Evolutionary conservation across 2,113 vertebrate genomes (phyloP).

Genomic region (Axis porcinus): DNA sequence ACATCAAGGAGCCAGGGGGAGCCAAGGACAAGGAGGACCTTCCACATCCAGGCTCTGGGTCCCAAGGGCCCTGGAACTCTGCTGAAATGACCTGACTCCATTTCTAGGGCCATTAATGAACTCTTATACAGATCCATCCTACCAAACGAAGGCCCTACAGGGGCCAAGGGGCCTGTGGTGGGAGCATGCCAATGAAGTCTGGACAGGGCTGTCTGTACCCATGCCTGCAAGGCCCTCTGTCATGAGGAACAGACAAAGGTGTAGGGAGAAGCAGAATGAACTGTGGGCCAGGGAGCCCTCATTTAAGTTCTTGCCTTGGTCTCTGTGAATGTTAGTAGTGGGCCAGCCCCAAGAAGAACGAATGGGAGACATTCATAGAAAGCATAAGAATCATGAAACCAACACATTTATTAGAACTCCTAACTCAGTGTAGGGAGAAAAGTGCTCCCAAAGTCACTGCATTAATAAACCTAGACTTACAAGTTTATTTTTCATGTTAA

Average conservation of each 20-base stretch:
- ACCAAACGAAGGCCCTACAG: neutral
- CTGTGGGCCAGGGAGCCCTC: neutral
- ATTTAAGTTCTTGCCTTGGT: neutral
- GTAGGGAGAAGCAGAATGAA: neutral
- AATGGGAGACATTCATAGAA: neutral
- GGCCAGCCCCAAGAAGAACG: neutral
- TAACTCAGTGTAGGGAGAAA: neutral
- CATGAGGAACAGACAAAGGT: neutral
- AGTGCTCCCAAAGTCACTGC: neutral
- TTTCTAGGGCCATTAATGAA: neutral
- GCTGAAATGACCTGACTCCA: neutral
- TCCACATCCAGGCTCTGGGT: neutral
- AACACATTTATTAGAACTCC: neutral
- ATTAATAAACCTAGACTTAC: neutral
- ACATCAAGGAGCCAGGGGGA: neutral
- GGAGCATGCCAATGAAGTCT: neutral
- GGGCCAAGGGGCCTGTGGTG: no score
- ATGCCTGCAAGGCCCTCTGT: neutral
- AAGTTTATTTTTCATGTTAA: slow-evolving; percentile 29
- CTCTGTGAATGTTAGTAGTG: neutral
- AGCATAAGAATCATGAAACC: neutral
- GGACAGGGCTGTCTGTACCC: neutral
- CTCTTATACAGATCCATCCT: neutral
- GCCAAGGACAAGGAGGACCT: neutral
- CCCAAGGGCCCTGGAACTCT: neutral